Base-by-base conservation (phyloP, 2,113 vertebrate genomes). In the Perccottus glenii region DNA sequence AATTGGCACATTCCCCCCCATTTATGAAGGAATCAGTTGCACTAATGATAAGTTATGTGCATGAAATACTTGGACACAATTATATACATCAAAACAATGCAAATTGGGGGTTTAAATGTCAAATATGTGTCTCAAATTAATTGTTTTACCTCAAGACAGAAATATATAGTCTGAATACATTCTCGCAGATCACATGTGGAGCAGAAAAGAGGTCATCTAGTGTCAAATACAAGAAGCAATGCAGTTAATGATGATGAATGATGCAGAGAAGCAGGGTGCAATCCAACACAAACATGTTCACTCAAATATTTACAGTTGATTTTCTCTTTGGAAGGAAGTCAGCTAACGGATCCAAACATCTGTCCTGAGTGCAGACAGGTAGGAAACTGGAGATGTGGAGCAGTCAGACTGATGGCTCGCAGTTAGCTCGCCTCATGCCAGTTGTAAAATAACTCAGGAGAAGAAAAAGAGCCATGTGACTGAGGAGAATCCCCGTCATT, bases 1-100 rank as follows among this genome's bases (percentile, higher is more conserved):
- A 71, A 64, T 75, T 46, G 50, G 48, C 68, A 78, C 73, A 63
- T 46, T 42, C 67, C 82, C 64, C 67, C 82, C 64, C 9, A 5
- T 50, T 78, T 76, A n/a, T 67, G 51, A 32, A 65, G 43, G 44
- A 61, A 45, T 70, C 61, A 82, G 73, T 60, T 55, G 49, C 67
- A 50, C 44, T 51, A 68, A 89, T 85, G 47, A 67, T n/a, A 70
- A 9, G 49, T 63, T 60, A 43, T 49, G 46, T 40, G 0, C 5
- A 51, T 19, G 60, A 14, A 58, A 63, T 16, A 42, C 40, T 47
- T 38, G 45, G 9, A 64, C 60, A 43, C 49, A 57, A 58, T 60
- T 33, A 9, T 58, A 40, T 32, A 19, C 12, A 53, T 70, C 49
- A 51, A 58, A 71, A 84, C 48, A 73, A 56, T 48, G 38, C 27